These are phyloP conservation scores for Calliopum simillimum DNA, from an alignment of 2,888 invertebrate species.

Conservation along the genomic window DNA sequence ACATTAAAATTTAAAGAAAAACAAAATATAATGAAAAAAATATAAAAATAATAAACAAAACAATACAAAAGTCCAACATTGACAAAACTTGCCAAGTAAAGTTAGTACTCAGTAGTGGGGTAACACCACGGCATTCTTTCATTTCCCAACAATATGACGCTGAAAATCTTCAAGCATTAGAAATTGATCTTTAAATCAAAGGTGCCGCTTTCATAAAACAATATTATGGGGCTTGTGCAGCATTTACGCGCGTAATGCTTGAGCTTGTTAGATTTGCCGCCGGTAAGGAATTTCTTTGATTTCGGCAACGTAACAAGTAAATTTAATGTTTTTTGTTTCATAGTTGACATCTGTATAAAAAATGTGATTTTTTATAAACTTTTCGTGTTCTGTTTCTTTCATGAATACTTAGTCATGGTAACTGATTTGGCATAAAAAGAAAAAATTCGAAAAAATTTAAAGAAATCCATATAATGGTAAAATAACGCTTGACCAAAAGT, in stretches of 20 bases:
- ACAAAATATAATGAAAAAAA: constrained; percentile 23
- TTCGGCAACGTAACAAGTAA: too few relatives aligned
- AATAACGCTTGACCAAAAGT: constrained; percentile 56
- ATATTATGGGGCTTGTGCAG: neutral
- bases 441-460: too few relatives aligned
- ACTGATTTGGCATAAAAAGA: too few relatives aligned
- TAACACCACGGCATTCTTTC: constrained; percentile 49
- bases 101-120: too few relatives aligned
- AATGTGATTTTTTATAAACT: too few relatives aligned
- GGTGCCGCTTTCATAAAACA: constrained; percentile 48
- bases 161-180: constrained; percentile 52
- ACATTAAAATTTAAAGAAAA: neutral
- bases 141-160: constrained; percentile 43
- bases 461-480: too few relatives aligned
- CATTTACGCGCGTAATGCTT: constrained; percentile 31
- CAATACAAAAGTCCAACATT: too few relatives aligned
- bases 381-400: too few relatives aligned
- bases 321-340: neutral
- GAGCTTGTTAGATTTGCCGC: constrained; percentile 12
- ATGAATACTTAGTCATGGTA: too few relatives aligned
- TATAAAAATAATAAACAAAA: constrained; percentile 29
- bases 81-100: too few relatives aligned
- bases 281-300: constrained; percentile 8
- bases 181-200: constrained; percentile 60
- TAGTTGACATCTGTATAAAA: constrained; percentile 51